Evolutionary conservation across 92 coral and sea anemone species (phyloP).

Genomic region (Umimayanthus kanabou): DNA sequence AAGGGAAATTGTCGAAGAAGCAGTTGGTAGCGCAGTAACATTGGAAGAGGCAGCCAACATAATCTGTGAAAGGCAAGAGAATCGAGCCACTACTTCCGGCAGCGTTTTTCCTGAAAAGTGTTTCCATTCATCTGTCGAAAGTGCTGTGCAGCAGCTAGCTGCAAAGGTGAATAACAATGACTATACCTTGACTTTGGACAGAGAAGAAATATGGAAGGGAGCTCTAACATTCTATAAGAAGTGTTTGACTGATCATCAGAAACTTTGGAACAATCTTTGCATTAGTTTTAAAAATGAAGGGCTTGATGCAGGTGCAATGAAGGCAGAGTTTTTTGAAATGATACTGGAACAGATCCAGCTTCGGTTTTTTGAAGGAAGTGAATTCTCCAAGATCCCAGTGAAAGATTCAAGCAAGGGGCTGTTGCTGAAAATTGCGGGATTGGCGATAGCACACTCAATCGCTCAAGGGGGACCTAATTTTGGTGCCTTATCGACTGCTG

Average conservation of each 20-base stretch:
- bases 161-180: conserved; percentile 23
- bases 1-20: conserved; percentile 35
- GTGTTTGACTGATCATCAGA: conserved; percentile 44
- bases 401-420: conserved; percentile 64
- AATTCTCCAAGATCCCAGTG: conserved; percentile 46
- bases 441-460: conserved; percentile 50
- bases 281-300: conserved; percentile 64
- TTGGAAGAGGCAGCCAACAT: conserved; percentile 51
- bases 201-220: conserved; percentile 64
- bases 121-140: conserved; percentile 13
- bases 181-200: conserved; percentile 54
- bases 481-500: conserved; percentile 49
- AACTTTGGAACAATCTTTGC: conserved; percentile 45
- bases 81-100: background rate
- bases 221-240: conserved; percentile 57
- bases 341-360: conserved; percentile 53
- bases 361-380: conserved; percentile 56
- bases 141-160: conserved; percentile 26
- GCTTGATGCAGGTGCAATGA: conserved; percentile 64
- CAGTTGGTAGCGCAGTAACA: conserved; percentile 24
- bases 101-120: conserved; percentile 19
- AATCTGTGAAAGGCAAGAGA: conserved; percentile 47
- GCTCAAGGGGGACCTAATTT: conserved; percentile 56
- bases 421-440: conserved; percentile 56
- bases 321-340: conserved; percentile 58